Evolutionary conservation across 1,140 invertebrate genomes (phyloP).

Genomic region (Calycopis cecrops): DNA sequence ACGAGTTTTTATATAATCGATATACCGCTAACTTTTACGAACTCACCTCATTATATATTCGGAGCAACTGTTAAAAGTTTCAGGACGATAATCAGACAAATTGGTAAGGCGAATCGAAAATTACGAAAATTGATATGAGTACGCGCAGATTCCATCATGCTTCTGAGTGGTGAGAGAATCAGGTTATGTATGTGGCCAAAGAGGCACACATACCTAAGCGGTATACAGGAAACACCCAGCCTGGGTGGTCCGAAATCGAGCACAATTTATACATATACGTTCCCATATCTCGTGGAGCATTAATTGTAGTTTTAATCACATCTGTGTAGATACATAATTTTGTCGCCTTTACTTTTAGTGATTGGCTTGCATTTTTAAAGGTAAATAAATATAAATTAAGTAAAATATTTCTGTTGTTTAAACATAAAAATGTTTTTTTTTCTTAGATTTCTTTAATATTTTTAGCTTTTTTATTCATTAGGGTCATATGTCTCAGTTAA

Average conservation of each 20-base stretch:
- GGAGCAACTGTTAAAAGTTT: constrained; percentile 31
- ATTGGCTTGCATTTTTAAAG: constrained; percentile 13
- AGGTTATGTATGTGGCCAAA: constrained; percentile 20
- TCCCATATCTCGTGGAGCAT: constrained; percentile 37
- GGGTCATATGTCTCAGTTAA: no score
- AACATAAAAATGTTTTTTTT: no score
- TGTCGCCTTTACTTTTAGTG: not conserved
- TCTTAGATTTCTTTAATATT: no score
- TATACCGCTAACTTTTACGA: constrained; percentile 33
- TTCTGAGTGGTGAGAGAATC: constrained; percentile 9
- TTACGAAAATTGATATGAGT: constrained; percentile 47
- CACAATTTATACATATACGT: not conserved
- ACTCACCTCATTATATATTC: constrained; percentile 57
- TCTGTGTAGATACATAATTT: no score
- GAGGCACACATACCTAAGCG: constrained; percentile 22
- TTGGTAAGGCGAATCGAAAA: constrained; percentile 57
- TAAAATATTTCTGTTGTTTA: no score
- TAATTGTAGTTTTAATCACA: constrained; percentile 18
- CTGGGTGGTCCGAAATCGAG: constrained; percentile 65
- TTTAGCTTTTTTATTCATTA: no score
- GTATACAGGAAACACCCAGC: constrained; percentile 35
- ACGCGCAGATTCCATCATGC: constrained; percentile 16
- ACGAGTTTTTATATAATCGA: constrained; percentile 42
- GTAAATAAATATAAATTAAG: not conserved
- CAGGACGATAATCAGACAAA: constrained; percentile 47